Base-by-base conservation (phyloP, 2,797 vertebrate genomes). In the Lerista edwardsae region DNA sequence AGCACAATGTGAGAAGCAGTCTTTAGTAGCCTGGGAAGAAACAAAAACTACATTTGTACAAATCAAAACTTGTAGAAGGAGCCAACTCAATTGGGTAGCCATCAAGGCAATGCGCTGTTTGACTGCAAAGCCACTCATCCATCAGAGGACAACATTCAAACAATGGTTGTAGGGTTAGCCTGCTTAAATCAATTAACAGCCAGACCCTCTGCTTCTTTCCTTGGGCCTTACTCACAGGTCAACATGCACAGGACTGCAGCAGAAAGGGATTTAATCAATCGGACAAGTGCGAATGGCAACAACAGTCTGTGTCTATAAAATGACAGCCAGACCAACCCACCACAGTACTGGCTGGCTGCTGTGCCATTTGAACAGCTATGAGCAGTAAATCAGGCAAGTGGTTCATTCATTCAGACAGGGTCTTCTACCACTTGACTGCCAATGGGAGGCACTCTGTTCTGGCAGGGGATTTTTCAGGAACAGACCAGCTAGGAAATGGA, bases 351-450 rank as follows among this genome's bases (percentile, higher is more conserved):
- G 47, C 2, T 39, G 23, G 64, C 3, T 75, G 80, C 69, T 0
- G 0, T 36, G 36, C 29, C 1, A 57, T 34, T 0, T 44, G 47
- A 31, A 34, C 68, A 71, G 44, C 0, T 10, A 87, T 61, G 0
- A 75, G 31, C 8, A 79, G 41, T 19, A 0, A 31, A 55, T 51
- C 51, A 85, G 75, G 41, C 34, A 5, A 92, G 41, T 25, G 86
- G n/a, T n/a, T n/a, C n/a, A 72, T n/a, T 39, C 62, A 36, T 31
- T 84, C 73, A 11, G 2, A 51, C 67, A 81, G 61, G 4, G 3
- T 57, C 41, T 80, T 83, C 15, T 4, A 85, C 39, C 12, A 68
- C 1, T 3, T 41, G 80, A 15, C 11, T 78, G 75, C 4, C 51
- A 47, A 78, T 25, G 1, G 1, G 12, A 25, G 31, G 8, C 41